Base-by-base conservation (phyloP, 2,888 invertebrate genomes). In the Caenorhabditis auriculariae region DNA sequence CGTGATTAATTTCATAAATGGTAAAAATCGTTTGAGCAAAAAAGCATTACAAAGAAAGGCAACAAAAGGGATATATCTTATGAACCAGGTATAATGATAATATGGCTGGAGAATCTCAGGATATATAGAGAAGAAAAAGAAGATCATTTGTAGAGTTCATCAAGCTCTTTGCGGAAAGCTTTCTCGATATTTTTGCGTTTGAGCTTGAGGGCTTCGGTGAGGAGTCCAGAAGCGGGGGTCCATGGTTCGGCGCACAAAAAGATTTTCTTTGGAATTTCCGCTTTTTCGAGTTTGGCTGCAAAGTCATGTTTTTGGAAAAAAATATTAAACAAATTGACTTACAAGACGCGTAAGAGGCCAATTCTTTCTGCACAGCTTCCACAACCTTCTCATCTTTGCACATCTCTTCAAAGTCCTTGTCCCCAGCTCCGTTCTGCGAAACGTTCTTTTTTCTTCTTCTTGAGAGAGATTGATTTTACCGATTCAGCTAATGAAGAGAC, bases 171-270 rank as follows among this genome's bases (percentile, higher is more conserved):
- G 84, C 91, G 89, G 86, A 93, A 96, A 76, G 89, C 87, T 72
- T 91, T 90, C 84, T 94, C 91, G 77, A 96, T 93, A 83, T 91
- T 91, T 87, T 92, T 93, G 80, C 96, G 87, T 84, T 94, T 95
- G 82, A 96, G 87, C 85, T 98, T 98, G 85, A 95, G 92, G 52
- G 96, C 95, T 70, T 95, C 96, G 29, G 96, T 98, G 9, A 96
- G 93, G 45, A 96, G 87, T 54, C 94, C 95, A 88, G 90, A 91
- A 82, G 95, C 95, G 0, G 96, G 95, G 0, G 93, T 91, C 96
- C 96, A 98, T 60, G 90, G 89, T 80, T 95, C 95, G 49, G 89
- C 87, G 82, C 91, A 90, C 55, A 96, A 85, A 82, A 89, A 90
- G 53, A 94, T 87, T 3, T 90, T 91, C 35, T 89, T 88, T 1